A percentile compares a stretch with the other conserved stretches of the same genome.
Conservation (phyloP, 2,888 invertebrate genomes). For the Mythimna lalbum region DNA sequence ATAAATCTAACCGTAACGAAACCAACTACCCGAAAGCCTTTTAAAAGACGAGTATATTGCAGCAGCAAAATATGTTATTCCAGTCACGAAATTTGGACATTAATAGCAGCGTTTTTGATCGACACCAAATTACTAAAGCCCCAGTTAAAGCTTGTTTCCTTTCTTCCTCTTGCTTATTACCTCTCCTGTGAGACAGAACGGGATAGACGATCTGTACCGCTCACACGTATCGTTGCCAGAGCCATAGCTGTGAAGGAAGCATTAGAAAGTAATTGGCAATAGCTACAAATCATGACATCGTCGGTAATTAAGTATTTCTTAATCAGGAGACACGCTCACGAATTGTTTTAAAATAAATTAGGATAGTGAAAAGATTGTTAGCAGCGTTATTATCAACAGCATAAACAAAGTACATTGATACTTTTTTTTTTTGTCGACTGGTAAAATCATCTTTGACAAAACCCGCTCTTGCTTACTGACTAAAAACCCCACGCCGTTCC, state of each 20-base stretch:
- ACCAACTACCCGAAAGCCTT: neutral
- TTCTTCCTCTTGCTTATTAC: slow-evolving; percentile 2
- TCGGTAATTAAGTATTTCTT: slow-evolving; percentile 15
- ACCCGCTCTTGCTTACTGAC: too few relatives aligned
- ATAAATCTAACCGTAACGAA: neutral
- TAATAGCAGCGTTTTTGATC: slow-evolving; percentile 36
- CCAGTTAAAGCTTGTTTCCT: neutral
- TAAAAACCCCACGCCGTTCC: too few relatives aligned
- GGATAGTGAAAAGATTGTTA: neutral
- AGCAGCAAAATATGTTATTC: slow-evolving; percentile 11
- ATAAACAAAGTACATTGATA: neutral
- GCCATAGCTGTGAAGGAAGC: slow-evolving; percentile 13
- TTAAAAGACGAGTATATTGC: neutral
- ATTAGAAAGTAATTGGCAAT: slow-evolving; percentile 52
- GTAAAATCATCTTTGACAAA: too few relatives aligned
- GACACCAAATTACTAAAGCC: slow-evolving; percentile 28
- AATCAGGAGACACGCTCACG: neutral
- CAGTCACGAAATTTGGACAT: slow-evolving; percentile 25
- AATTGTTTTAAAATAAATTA: neutral
- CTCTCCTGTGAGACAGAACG: slow-evolving; percentile 3
- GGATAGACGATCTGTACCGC: slow-evolving; percentile 1
- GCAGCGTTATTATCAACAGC: neutral
- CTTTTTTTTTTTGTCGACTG: too few relatives aligned
- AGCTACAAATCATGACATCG: slow-evolving; percentile 21
- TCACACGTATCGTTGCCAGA: slow-evolving; percentile 37